Evolutionary conservation across 2,797 vertebrate species (phyloP).

Genomic region (Falco berigora): DNA sequence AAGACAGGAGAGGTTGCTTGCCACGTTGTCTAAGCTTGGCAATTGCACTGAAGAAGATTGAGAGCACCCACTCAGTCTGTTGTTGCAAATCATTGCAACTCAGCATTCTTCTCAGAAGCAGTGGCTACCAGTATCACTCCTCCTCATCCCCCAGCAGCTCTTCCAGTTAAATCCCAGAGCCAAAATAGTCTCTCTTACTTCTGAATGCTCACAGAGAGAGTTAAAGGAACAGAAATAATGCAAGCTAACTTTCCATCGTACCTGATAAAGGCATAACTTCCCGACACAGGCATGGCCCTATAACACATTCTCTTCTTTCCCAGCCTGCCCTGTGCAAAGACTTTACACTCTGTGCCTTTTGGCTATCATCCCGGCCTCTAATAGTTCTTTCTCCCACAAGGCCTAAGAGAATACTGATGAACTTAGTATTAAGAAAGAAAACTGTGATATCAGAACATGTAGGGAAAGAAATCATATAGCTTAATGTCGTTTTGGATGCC

Average conservation of each 20-base stretch:
- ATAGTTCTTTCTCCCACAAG: not conserved
- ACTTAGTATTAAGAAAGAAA: not conserved
- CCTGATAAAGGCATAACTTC: not conserved
- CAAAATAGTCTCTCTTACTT: not conserved
- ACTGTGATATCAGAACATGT: not conserved
- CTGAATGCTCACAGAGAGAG: not conserved
- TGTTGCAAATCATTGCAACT: not conserved
- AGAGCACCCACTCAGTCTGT: not conserved
- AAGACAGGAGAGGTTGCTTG: not conserved
- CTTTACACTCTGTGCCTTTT: not conserved
- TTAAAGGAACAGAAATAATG: not conserved
- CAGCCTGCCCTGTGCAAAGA: not conserved
- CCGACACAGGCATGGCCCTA: not conserved
- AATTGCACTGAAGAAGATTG: not conserved
- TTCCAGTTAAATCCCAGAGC: not conserved
- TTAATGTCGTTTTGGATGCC: not conserved
- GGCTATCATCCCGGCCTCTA: not conserved
- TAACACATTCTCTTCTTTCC: not conserved
- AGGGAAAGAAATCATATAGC: not conserved
- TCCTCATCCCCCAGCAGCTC: not conserved
- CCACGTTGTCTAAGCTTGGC: not conserved
- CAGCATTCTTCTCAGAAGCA: not conserved
- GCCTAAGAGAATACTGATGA: not conserved
- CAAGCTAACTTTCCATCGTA: not conserved
- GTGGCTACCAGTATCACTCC: not conserved